Evolutionary conservation across 2,113 vertebrate species (phyloP).

Genomic region (Salvelinus alpinus): DNA sequence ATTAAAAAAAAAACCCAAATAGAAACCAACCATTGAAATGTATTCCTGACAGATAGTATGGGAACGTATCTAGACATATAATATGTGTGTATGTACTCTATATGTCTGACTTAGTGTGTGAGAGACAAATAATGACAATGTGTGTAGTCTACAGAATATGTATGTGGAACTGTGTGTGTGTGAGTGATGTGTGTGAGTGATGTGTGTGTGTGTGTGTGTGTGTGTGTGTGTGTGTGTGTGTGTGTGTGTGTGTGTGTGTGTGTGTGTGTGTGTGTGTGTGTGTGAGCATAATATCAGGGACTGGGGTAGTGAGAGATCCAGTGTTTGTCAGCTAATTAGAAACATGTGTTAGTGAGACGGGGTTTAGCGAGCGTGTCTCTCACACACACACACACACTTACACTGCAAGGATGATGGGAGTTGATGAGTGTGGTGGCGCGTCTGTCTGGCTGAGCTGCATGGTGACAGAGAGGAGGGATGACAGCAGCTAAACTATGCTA

Average conservation of each 20-base stretch:
- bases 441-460: slow-evolving; percentile 20
- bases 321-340: slow-evolving; percentile 73
- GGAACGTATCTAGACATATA: not conserved
- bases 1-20: not conserved
- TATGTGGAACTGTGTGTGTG: no score
- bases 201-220: no score
- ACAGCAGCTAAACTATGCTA: slow-evolving; percentile 52
- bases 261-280: not conserved
- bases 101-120: not conserved
- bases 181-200: no score
- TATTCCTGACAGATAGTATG: not conserved
- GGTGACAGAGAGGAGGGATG: slow-evolving; percentile 21
- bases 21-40: not conserved
- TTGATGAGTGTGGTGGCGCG: slow-evolving; percentile 61
- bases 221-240: not conserved
- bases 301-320: slow-evolving; percentile 27
- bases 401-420: slow-evolving; percentile 12
- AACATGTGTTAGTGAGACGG: slow-evolving; percentile 60
- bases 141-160: no score
- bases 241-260: no score
- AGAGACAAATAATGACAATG: no score
- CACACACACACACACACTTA: slow-evolving; percentile 24
- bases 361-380: slow-evolving; percentile 43
- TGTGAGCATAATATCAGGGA: slow-evolving; percentile 14
- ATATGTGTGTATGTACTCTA: slow-evolving; percentile 32